Base-by-base conservation (phyloP, 2,113 vertebrate genomes). In the Andinoacara biseriatus region DNA sequence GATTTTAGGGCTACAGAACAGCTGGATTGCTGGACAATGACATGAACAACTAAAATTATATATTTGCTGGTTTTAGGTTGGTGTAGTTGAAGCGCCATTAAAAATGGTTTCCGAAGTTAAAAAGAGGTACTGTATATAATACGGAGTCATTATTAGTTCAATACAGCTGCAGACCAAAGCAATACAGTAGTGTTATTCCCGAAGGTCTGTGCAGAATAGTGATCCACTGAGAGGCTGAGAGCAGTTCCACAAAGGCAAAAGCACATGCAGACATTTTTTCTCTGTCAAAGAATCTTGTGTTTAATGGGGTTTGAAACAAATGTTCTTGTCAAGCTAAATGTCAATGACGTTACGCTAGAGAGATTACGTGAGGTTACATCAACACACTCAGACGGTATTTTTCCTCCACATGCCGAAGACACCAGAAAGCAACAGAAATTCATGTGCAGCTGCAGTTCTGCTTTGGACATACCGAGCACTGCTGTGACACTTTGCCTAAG, bases 261-360 rank as follows among this genome's bases (percentile, higher is more conserved):
- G 14, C 11, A 46, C 14, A 49, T 3, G 46, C 15, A 49, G 6
- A 18, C 18, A 5, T 9, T 10, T 56, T n/a, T 61, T 10, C 8
- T n/a, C 58, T 29, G 43, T 67, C 43, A 33, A 17, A 18, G 40
- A 59, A 18, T 60, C 33, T 77, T 24, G 22, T 54, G 43, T 89
- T 87, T 69, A 81, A 69, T 84, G 61, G 62, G 46, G 24, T 67
- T 54, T 80, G 31, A 78, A 78, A 20, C 11, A 43, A 74, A 81
- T 80, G 20, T 43, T 63, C 26, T 43, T 69, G 65, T 69, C 43
- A 69, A 69, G 43, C 24, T 52, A 69, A 69, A 69, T 69, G 43
- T 10, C 5, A 52, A 18, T 52, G 49, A 6, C 20, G 11, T 11
- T 11, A 69, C 1, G 2, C 54, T 56, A 24, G 24, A 69, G 65